A percentile compares a stretch with the other conserved stretches of the same genome.
Evolutionary conservation across 2,888 invertebrate genomes (phyloP).

Genomic region (Tetragonula carbonaria): DNA sequence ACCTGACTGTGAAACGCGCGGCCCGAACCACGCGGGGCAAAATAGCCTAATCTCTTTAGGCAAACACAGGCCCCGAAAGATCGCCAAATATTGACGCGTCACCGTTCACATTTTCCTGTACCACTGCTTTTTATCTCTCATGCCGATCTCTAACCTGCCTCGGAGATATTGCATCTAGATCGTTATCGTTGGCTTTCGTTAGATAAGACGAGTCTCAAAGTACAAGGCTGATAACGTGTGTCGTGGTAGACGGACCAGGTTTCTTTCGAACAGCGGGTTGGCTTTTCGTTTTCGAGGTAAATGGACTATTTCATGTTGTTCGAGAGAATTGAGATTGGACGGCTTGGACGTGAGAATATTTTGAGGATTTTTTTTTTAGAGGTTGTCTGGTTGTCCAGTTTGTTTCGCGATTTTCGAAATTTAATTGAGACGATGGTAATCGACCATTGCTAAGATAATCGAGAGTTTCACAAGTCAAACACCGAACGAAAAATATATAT

Average conservation of each 20-base stretch:
- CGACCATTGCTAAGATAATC: background rate
- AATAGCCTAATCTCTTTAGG: constrained; percentile 71
- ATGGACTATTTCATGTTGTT: background rate
- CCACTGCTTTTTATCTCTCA: constrained; percentile 34
- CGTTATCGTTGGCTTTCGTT: constrained; percentile 24
- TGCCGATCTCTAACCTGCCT: background rate
- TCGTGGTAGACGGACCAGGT: no score
- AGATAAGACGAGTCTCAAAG: constrained; percentile 5
- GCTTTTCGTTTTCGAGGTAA: background rate
- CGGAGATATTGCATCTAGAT: constrained; percentile 49
- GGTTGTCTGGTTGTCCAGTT: background rate
- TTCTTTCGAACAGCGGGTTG: background rate
- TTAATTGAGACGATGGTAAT: background rate
- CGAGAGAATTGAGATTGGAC: background rate
- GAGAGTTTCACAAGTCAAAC: no score
- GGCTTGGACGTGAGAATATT: background rate
- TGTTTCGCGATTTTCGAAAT: background rate
- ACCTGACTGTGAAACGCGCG: constrained; percentile 59
- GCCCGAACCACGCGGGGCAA: constrained; percentile 42
- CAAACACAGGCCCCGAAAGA: constrained; percentile 49
- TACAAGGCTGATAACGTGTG: background rate
- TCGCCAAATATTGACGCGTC: constrained; percentile 71
- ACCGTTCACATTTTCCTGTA: constrained; percentile 50
- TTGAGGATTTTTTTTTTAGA: background rate
- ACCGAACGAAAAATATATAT: no score